Evolutionary conservation across 2,113 vertebrate species (phyloP).

Genomic region (Leucosticte australis): DNA sequence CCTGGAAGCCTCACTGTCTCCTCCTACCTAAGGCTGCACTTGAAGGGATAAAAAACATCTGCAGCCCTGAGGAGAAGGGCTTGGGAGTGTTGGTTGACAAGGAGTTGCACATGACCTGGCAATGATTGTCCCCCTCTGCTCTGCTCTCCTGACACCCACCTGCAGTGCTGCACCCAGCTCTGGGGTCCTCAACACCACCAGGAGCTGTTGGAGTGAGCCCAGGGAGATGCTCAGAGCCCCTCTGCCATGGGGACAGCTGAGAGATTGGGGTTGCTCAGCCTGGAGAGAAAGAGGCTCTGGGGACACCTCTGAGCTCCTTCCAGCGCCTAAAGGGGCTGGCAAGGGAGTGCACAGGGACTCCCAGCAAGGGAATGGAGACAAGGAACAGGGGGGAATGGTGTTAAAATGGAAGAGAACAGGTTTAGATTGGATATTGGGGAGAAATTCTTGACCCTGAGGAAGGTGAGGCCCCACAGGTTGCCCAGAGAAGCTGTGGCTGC

Average conservation of each 20-base stretch:
- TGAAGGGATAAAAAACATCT: background rate
- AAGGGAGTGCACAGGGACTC: background rate
- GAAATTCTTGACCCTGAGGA: background rate
- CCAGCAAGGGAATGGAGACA: background rate
- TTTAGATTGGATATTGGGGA: background rate
- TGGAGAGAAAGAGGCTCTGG: background rate
- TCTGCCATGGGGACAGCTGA: background rate
- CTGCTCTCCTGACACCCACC: background rate
- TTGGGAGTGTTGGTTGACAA: background rate
- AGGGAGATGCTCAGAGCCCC: background rate
- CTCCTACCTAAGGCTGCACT: background rate
- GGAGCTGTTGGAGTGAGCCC: background rate
- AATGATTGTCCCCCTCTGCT: background rate
- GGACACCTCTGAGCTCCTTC: background rate
- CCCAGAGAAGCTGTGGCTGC: background rate
- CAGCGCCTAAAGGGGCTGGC: background rate
- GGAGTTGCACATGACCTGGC: background rate
- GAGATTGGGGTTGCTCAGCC: background rate
- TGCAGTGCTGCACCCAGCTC: background rate
- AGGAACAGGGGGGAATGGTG: too few relatives aligned
- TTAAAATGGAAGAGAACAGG: background rate
- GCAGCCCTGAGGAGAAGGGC: background rate
- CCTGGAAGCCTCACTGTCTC: background rate
- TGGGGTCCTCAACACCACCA: background rate
- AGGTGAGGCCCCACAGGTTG: background rate